A percentile compares a stretch with the other conserved stretches of the same genome.
phyloP scores from a whole-genome alignment of 2,797 vertebrate species.

The Pangasius krempfi region DNA sequence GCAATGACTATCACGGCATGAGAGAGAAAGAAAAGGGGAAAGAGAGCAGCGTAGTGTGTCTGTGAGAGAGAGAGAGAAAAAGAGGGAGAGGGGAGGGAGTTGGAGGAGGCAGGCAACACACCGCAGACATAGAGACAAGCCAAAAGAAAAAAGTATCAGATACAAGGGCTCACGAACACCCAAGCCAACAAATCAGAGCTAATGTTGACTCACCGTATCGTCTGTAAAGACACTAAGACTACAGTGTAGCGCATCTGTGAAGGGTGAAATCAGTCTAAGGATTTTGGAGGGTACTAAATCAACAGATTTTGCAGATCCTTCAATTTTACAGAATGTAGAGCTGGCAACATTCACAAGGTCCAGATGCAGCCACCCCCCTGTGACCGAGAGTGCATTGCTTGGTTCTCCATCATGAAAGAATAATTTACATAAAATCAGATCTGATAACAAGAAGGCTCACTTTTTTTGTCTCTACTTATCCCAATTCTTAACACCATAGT shows the following conservation, averaged over 20 bases:
- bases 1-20: conserved; percentile 67
- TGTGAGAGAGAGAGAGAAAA: conserved; percentile 55
- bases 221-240: conserved; percentile 69
- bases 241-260: conserved; percentile 57
- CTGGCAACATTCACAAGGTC: conserved; percentile 19
- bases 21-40: conserved; percentile 33
- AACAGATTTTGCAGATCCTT: conserved; percentile 15
- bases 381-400: conserved; percentile 50
- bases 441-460: background rate
- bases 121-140: conserved; percentile 67
- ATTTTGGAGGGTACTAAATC: conserved; percentile 36
- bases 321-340: background rate
- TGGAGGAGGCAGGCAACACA: conserved; percentile 61
- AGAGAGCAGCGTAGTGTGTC: conserved; percentile 64
- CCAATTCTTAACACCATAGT: background rate
- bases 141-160: conserved; percentile 67
- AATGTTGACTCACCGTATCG: conserved; percentile 63
- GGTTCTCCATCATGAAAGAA: conserved; percentile 49
- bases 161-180: conserved; percentile 41
- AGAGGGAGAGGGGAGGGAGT: conserved; percentile 44
- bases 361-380: conserved; percentile 46
- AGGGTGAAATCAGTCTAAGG: background rate
- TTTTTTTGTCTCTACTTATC: background rate
- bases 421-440: background rate
- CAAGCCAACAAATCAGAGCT: conserved; percentile 62